Conservation (phyloP, 2,888 invertebrate species). For the Eupithecia centaureata region DNA sequence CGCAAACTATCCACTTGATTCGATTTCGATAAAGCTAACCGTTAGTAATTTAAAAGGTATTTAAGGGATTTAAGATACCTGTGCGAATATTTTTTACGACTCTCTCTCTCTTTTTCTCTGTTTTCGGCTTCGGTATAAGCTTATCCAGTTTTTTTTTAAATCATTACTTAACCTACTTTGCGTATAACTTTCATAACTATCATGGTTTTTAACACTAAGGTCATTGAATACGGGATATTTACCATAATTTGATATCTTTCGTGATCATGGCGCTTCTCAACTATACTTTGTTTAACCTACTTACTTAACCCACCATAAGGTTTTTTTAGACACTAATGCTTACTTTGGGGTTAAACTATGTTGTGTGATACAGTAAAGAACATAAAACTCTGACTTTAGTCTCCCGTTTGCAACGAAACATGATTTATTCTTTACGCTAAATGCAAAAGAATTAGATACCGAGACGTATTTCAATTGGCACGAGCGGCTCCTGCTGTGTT, state of each 20-base stretch:
- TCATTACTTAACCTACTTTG: too few relatives aligned
- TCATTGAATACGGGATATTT: too few relatives aligned
- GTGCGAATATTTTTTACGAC: background rate
- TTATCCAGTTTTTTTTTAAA: background rate
- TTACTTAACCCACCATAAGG: too few relatives aligned
- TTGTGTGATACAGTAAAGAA: background rate
- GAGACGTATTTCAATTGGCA: slow-evolving; percentile 65
- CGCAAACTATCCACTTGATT: background rate
- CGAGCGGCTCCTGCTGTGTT: slow-evolving; percentile 62
- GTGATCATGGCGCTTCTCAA: too few relatives aligned
- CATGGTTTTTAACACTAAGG: too few relatives aligned
- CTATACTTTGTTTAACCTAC: too few relatives aligned
- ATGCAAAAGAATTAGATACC: slow-evolving; percentile 65
- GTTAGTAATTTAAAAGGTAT: background rate
- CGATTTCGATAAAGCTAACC: background rate
- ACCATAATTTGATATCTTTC: too few relatives aligned
- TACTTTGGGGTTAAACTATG: background rate
- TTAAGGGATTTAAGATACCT: too few relatives aligned
- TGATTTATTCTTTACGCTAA: slow-evolving; percentile 57
- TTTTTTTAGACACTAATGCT: background rate
- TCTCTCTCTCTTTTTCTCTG: background rate
- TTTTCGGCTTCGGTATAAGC: background rate
- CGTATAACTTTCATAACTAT: too few relatives aligned
- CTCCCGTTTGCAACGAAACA: slow-evolving; percentile 10
- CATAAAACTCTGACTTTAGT: background rate